A percentile compares a stretch with the other conserved stretches of the same genome.
phyloP scores from a whole-genome alignment of 35 echinoderm and acorn worm species.

The Holothuria glaberrima region DNA sequence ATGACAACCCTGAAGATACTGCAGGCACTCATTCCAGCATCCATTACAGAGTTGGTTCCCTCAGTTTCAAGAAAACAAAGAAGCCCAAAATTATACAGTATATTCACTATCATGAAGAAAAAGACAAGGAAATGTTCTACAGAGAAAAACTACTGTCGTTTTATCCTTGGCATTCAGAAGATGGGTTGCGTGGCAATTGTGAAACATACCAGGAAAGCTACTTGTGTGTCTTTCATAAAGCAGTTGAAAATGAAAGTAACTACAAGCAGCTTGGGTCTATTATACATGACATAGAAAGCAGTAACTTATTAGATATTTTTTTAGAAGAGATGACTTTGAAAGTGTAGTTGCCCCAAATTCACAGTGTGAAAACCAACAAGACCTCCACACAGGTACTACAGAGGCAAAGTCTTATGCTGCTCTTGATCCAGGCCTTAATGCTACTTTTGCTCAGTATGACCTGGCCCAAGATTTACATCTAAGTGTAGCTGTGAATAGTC shows the following conservation, averaged over 20 bases:
- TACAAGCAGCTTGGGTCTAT: conserved; percentile 16
- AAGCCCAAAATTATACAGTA: conserved; percentile 13
- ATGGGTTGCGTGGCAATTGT: background rate
- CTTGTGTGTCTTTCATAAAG: background rate
- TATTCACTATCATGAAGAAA: conserved; percentile 19
- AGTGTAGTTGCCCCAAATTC: conserved; percentile 11
- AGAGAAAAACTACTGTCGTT: conserved; percentile 53
- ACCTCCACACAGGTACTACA: background rate
- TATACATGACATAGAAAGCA: conserved; percentile 20
- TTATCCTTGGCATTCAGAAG: conserved; percentile 37
- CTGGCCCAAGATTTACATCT: conserved; percentile 7
- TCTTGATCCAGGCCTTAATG: background rate
- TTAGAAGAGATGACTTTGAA: background rate
- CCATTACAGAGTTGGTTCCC: background rate
- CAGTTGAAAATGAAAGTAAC: conserved; percentile 23
- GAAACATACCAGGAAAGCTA: conserved; percentile 27
- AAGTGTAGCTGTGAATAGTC: background rate
- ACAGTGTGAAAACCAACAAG: conserved; percentile 10
- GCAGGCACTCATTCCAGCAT: background rate
- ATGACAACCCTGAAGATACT: background rate
- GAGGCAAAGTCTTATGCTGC: background rate
- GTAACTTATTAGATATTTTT: background rate
- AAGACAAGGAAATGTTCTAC: conserved; percentile 42
- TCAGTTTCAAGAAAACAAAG: background rate
- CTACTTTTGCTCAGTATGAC: conserved; percentile 21